Evolutionary conservation across 2,113 vertebrate genomes (phyloP).

Genomic region (Ceyx margarethae): DNA sequence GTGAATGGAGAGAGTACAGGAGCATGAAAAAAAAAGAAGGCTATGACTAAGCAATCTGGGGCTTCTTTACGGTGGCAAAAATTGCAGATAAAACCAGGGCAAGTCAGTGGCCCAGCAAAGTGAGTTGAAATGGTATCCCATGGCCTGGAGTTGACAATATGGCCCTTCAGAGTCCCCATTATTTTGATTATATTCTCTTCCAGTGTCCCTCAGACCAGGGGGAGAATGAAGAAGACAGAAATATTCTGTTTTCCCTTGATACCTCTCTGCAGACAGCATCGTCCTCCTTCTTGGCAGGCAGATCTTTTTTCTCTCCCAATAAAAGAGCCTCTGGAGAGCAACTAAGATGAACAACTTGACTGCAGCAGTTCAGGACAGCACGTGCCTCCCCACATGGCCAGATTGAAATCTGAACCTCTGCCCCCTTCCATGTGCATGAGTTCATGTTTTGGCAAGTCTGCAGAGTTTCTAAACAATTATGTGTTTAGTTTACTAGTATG

Average conservation of each 20-base stretch:
- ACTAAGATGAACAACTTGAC: constrained; percentile 29
- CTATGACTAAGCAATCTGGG: neutral
- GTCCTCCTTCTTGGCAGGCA: constrained; percentile 37
- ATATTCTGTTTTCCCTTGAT: constrained; percentile 21
- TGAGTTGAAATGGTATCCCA: neutral
- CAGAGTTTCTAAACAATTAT: constrained; percentile 57
- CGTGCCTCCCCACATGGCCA: constrained; percentile 20
- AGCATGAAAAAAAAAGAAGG: neutral
- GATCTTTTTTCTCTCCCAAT: constrained; percentile 53
- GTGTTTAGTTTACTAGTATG: constrained; percentile 35
- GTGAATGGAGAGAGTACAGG: neutral
- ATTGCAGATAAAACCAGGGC: neutral
- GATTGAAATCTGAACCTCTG: constrained; percentile 60
- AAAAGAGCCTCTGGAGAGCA: constrained; percentile 57
- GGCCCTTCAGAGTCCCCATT: neutral
- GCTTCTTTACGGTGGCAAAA: neutral
- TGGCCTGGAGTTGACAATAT: neutral
- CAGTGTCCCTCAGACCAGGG: neutral
- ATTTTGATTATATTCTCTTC: neutral
- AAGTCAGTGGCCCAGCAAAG: neutral
- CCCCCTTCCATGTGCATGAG: constrained; percentile 19
- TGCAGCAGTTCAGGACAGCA: constrained; percentile 43
- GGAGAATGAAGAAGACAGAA: neutral
- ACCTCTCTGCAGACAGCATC: neutral
- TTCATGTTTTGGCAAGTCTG: constrained; percentile 57